Base-by-base conservation (phyloP, 2,797 vertebrate species). In the Octomys mimax region DNA sequence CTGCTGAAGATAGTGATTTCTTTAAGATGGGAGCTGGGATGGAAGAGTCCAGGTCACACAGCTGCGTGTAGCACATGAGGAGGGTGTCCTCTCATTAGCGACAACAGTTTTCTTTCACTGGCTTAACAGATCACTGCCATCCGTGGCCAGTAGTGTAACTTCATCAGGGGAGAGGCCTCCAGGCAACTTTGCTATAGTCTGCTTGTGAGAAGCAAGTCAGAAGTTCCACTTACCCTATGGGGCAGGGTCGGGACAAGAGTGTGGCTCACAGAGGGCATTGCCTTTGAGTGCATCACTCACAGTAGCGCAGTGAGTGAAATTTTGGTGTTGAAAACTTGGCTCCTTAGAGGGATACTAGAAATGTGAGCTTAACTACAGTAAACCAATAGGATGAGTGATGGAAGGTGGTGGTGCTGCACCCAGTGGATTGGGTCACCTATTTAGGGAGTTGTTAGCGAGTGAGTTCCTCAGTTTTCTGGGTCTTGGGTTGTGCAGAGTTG, bases 161-260 rank as follows among this genome's bases (percentile, higher is more conserved):
- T 36, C 24, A 22, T 79, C 52, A n/a, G 7, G 59, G 92, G 33
- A 81, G 13, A 85, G 79, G 46, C 52, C 70, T 28, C 22, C 22
- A 18, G 1, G 79, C 57, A 28, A 82, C 61, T 46, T 66, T 39
- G 8, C 75, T 26, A 1, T 21, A 19, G 21, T 52, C 39, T 59
- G 31, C 87, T 80, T 52, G 26, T 54, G 46, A 80, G 90, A 95
- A 87, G 46, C 24, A 39, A 42, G 64, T 81, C 57, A 33, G 52
- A 70, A 73, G n/a, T 59, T 62, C 31, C 18, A 3, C 4, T 39
- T 80, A 52, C 28, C 10, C 75, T 84, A 26, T 4, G 1, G 33
- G 78, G 16, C 33, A 33, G 36, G 3, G 42, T 54, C 79, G 57
- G 24, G 19, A 39, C 52, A 42, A 61, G 79, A 70, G 9, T 18